Percentiles rank a stretch among this genome's conserved stretches.
Evolutionary conservation across 2,888 invertebrate genomes (phyloP).

Genomic region (Drosophila helvetica): DNA sequence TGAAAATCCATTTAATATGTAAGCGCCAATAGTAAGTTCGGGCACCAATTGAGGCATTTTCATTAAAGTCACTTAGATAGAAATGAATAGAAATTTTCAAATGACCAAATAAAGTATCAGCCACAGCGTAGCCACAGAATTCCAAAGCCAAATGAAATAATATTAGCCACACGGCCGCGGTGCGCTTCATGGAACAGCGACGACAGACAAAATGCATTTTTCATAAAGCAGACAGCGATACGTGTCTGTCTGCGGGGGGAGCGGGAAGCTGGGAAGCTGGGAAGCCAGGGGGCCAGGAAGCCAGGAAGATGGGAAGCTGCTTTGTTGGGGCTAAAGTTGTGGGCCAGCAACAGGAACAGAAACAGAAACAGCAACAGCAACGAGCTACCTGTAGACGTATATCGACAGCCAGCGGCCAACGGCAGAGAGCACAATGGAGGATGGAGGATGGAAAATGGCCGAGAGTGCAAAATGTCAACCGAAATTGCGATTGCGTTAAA

Average conservation of each 20-base stretch:
- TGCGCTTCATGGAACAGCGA: constrained; percentile 53
- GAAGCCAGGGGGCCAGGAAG: background rate
- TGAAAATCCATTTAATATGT: background rate
- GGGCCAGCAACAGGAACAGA: no score
- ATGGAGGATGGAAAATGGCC: constrained; percentile 54
- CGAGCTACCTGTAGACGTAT: constrained; percentile 53
- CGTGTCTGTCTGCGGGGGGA: background rate
- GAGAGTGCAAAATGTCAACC: constrained; percentile 75
- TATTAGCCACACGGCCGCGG: constrained; percentile 40
- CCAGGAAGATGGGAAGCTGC: background rate
- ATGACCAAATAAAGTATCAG: constrained; percentile 11
- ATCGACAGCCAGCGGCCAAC: constrained; percentile 52
- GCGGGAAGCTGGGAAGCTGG: background rate
- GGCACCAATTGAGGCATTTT: constrained; percentile 15
- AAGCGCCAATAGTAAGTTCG: background rate
- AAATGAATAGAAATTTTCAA: constrained; percentile 31
- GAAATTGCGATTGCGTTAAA: constrained; percentile 80
- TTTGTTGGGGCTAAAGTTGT: constrained; percentile 3
- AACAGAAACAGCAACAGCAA: no score
- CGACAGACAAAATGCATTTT: constrained; percentile 70
- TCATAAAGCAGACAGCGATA: constrained; percentile 70
- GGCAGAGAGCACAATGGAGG: constrained; percentile 23
- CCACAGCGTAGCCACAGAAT: constrained; percentile 24
- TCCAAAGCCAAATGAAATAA: constrained; percentile 52
- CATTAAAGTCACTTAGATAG: constrained; percentile 32